Percentiles rank a stretch among this genome's conserved stretches.
phyloP scores from a whole-genome alignment of 2,797 vertebrate genomes.

The Lutjanus argentimaculatus region DNA sequence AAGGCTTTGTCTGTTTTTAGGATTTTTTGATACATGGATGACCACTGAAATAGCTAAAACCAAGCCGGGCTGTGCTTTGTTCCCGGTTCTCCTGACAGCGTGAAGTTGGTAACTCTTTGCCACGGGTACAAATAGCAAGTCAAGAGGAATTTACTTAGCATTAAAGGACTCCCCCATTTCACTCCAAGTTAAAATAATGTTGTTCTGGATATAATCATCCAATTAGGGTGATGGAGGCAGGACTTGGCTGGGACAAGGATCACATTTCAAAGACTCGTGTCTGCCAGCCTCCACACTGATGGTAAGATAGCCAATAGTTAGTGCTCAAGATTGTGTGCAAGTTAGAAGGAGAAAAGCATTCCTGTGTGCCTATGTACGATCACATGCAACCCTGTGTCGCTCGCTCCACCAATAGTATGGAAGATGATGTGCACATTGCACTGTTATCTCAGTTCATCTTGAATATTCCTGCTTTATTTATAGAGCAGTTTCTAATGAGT shows the following conservation, averaged over 20 bases:
- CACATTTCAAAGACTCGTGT: constrained; percentile 89
- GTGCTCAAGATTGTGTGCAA: constrained; percentile 61
- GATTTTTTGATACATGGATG: constrained; percentile 76
- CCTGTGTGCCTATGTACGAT: constrained; percentile 67
- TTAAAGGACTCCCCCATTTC: constrained; percentile 75
- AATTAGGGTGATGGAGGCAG: constrained; percentile 84
- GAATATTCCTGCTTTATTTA: constrained; percentile 64
- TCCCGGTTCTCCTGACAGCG: constrained; percentile 66
- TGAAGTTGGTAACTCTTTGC: constrained; percentile 76
- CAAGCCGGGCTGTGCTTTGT: constrained; percentile 67
- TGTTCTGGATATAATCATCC: constrained; percentile 91
- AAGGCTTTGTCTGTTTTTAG: constrained; percentile 81
- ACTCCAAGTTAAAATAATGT: constrained; percentile 88
- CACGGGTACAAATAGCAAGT: constrained; percentile 81
- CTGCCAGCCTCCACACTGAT: constrained; percentile 83
- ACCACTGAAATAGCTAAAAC: constrained; percentile 71
- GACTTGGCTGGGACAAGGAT: constrained; percentile 85
- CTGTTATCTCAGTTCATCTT: constrained; percentile 65
- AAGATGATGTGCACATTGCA: constrained; percentile 58
- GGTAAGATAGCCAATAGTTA: constrained; percentile 77
- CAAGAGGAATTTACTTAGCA: constrained; percentile 82
- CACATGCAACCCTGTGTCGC: constrained; percentile 59
- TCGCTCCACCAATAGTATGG: constrained; percentile 55
- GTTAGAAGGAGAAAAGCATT: constrained; percentile 67
- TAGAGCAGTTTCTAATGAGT: constrained; percentile 28